Conservation (phyloP, 2,113 vertebrate species). For the Empidonax traillii region DNA sequence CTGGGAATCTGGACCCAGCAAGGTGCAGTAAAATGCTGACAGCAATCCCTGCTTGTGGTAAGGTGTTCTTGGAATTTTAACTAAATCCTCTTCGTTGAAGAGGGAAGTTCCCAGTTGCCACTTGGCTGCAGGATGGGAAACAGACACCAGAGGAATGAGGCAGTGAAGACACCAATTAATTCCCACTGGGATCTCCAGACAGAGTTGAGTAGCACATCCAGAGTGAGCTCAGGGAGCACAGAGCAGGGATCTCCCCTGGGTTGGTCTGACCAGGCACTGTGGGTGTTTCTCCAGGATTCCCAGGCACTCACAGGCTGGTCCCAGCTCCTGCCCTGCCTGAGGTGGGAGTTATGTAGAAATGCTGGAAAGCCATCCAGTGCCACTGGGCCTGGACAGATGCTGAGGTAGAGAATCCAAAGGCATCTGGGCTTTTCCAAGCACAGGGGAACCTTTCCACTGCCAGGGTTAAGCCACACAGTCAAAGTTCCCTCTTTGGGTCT, state of each 20-base stretch:
- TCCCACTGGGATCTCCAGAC: not conserved
- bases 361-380: not conserved
- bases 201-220: not conserved
- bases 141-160: not conserved
- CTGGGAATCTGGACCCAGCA: not conserved
- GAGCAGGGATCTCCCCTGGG: not conserved
- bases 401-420: not conserved
- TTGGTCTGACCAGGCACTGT: rapidly evolving
- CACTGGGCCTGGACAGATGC: not conserved
- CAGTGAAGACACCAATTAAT: not conserved
- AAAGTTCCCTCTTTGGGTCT: not conserved
- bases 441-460: not conserved
- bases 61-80: not conserved
- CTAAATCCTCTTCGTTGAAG: not conserved
- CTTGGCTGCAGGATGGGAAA: not conserved
- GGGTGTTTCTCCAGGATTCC: not conserved
- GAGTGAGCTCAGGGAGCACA: not conserved
- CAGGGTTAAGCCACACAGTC: not conserved
- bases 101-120: not conserved
- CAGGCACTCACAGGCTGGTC: not conserved
- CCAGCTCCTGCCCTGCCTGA: not conserved
- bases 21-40: not conserved
- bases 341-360: not conserved
- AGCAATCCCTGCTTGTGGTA: not conserved
- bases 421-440: not conserved